Conservation (phyloP, 2,888 invertebrate species). For the Pyrrhia umbra region DNA sequence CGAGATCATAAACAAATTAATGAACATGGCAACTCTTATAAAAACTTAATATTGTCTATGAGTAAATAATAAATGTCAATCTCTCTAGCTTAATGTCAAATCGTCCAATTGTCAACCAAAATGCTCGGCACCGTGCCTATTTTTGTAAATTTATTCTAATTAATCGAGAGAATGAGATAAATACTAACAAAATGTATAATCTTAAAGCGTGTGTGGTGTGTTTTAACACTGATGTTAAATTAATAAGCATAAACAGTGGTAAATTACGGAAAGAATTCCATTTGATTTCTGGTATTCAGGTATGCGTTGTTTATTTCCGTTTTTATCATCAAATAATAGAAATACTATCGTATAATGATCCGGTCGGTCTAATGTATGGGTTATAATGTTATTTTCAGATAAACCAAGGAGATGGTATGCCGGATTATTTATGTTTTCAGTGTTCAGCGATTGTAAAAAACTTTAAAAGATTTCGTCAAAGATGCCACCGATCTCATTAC, state of each 20-base stretch:
- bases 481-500: slow-evolving; percentile 82
- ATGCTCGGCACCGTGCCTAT: slow-evolving; percentile 35
- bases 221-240: slow-evolving; percentile 76
- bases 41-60: neutral
- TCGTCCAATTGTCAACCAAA: slow-evolving; percentile 28
- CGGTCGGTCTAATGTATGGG: neutral
- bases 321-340: neutral
- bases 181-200: slow-evolving; percentile 71
- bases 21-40: neutral
- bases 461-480: slow-evolving; percentile 78
- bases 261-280: slow-evolving; percentile 77
- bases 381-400: slow-evolving; percentile 71
- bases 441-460: slow-evolving; percentile 76
- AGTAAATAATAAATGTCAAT: neutral
- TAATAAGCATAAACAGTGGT: slow-evolving; percentile 75
- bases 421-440: slow-evolving; percentile 80
- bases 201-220: slow-evolving; percentile 82
- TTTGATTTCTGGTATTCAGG: slow-evolving; percentile 80
- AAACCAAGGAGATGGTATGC: slow-evolving; percentile 73
- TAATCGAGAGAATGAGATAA: slow-evolving; percentile 30
- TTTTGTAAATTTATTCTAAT: slow-evolving; percentile 9
- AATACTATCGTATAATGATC: neutral
- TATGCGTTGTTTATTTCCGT: slow-evolving; percentile 63
- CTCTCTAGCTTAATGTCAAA: slow-evolving; percentile 33
- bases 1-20: neutral